Evolutionary conservation across 2,113 vertebrate genomes (phyloP).

Genomic region (Benitochromis conjunctus): DNA sequence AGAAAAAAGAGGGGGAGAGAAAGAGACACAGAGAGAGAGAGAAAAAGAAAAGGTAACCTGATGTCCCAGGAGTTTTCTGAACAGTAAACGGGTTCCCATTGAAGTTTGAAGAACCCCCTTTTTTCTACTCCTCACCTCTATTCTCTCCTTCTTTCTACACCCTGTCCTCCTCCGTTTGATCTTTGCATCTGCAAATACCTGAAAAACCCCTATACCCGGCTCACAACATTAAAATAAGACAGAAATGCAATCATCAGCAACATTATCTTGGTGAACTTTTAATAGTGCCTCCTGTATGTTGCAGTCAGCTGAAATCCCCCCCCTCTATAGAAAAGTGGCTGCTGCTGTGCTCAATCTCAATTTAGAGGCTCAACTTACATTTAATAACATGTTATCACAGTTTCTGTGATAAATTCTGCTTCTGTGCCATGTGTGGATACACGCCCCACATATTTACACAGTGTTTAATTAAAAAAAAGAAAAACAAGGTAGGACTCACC

Average conservation of each 20-base stretch:
- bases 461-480: not conserved
- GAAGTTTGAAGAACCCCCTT: conserved; percentile 49
- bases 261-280: not conserved
- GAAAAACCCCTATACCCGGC: not conserved
- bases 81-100: conserved; percentile 57
- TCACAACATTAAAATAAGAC: not conserved
- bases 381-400: conserved; percentile 50
- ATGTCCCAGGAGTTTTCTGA: conserved; percentile 61
- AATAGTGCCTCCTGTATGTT: not conserved
- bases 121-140: conserved; percentile 2
- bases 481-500: conserved; percentile 49
- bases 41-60: conserved; percentile 63
- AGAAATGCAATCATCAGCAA: not conserved
- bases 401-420: not conserved
- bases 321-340: not conserved
- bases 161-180: not conserved
- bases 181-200: conserved; percentile 1
- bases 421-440: not conserved
- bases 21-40: conserved; percentile 6
- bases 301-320: conserved; percentile 17
- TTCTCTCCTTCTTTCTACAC: not conserved
- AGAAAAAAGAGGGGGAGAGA: conserved; percentile 27
- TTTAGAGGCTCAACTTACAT: conserved; percentile 43
- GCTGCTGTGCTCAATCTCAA: conserved; percentile 19
- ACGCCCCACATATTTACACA: not conserved